Evolutionary conservation across 2,797 vertebrate species (phyloP), one percentile per base, ranked within the genome.

Genomic region (Lindbergichthys nudifrons): DNA sequence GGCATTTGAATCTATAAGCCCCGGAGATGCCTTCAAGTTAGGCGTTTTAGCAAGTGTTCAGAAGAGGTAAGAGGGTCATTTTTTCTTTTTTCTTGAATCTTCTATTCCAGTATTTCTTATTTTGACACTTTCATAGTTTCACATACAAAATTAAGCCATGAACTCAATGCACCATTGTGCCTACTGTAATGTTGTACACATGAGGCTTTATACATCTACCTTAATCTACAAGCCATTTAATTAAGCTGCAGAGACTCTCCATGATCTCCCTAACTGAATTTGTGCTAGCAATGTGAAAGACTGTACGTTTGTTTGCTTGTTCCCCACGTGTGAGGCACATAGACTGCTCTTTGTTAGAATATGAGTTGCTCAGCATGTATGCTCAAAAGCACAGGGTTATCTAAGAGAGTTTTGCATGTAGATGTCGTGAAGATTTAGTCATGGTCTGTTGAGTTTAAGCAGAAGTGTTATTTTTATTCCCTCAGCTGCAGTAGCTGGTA

Each of bases 11-110:
- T 64, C 70, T 53, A 5, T 88, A 41, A 80, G 45, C 43, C 71
- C 79, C 2, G 73, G 65, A 39, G 86, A 87, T 75, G 82, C 90
- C 61, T 91, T 92, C 74, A 90, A 88, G 16, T 65, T 91, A 57
- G 74, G 84, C 3, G 70, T 87, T 86, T 82, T 92, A 48, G 81
- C 73, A 46, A 76, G 85, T 71, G 68, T 84, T 73, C 79, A 81
- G 61, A 92, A 87, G 79, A 91, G 90, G 90, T 93, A 80, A 89
- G 91, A 12, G 52, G 51, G 10, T 43, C 3, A n/a, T 69, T 70
- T 64, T n/a, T 42, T 2, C 4, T 58, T 0, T 53, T 10, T 11
- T 0, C 47, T 9, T 14, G 47, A 39, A 50, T 8, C 19, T 56
- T 8, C 3, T 0, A 4, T 23, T 26, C 15, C 3, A 14, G 3